Base-by-base conservation (phyloP, 2,797 vertebrate species). In the Sciaenops ocellatus region DNA sequence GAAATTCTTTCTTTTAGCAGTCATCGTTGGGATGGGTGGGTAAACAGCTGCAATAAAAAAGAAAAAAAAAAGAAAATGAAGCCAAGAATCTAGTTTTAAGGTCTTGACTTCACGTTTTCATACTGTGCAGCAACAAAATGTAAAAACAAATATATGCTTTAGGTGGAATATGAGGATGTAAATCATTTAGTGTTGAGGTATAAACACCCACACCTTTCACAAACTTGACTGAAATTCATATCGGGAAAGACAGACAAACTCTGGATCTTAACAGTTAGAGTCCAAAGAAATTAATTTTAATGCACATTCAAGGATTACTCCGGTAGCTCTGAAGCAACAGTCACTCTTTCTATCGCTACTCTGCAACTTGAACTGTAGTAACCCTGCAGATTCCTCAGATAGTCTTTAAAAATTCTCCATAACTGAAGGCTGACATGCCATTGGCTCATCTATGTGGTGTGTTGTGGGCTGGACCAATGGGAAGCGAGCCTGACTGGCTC, bases 361-460 rank as follows among this genome's bases (percentile, higher is more conserved):
- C 30, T 9, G 3, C 67, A 54, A 66, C 54, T 48, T 95, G 94
- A 95, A 94, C 95, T 88, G 1, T 0, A 89, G 87, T 96, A 93
- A 96, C 95, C 95, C 84, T 76, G 4, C 13, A 3, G 63, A 90
- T 89, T 91, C 89, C 87, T 89, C 87, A 80, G 59, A n/a, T 80
- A 67, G 47, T 46, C 81, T 77, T 85, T 70, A 77, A 85, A 87
- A 79, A 52, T 48, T 69, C 68, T 76, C 48, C 22, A 1, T 3
- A 59, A 20, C n/a, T 4, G 46, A 76, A n/a, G 50, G 72, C 73
- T 18, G 71, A 18, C 1, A 12, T 44, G 24, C 65, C 41, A 95
- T 96, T 96, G 95, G 95, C 78, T 57, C 9, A 74, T 5, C 0
- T 11, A 0, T 69, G 90, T 96, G 95, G 95, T 95, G 94, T 95